These are phyloP conservation scores for Saimiri boliviensis DNA, from an alignment of 2,113 vertebrate genomes.

Conservation along the genomic window DNA sequence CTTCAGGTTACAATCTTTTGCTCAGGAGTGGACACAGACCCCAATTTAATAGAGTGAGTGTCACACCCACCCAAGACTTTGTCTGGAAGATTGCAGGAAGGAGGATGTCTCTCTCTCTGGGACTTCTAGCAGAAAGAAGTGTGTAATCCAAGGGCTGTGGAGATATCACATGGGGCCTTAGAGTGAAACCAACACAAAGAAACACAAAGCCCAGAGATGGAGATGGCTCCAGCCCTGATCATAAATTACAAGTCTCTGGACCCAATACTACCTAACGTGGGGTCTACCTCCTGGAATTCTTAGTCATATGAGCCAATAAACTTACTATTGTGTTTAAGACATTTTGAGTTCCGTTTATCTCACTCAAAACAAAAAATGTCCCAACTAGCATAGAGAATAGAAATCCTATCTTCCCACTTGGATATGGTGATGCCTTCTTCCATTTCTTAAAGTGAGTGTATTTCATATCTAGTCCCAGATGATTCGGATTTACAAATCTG, in stretches of 20 bases:
- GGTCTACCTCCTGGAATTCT: neutral
- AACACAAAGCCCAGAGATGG: neutral
- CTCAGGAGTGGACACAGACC: neutral
- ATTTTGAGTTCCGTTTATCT: neutral
- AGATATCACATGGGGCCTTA: neutral
- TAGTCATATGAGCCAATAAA: neutral
- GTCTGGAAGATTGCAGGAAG: neutral
- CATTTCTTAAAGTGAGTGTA: neutral
- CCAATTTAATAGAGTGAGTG: neutral
- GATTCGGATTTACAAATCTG: neutral
- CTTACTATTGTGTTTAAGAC: neutral
- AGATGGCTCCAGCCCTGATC: neutral
- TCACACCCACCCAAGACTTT: neutral
- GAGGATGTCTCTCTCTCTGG: neutral
- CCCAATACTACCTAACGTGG: neutral
- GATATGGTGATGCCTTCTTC: neutral
- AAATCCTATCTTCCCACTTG: neutral
- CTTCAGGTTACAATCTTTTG: neutral
- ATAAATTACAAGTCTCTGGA: neutral
- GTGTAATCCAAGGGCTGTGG: neutral
- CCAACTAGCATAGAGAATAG: neutral
- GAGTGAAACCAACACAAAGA: neutral
- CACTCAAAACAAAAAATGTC: neutral
- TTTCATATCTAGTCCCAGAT: neutral
- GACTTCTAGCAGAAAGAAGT: neutral